Evolutionary conservation across 2,888 invertebrate species (phyloP).

Genomic region (Philhelius pedissequus): DNA sequence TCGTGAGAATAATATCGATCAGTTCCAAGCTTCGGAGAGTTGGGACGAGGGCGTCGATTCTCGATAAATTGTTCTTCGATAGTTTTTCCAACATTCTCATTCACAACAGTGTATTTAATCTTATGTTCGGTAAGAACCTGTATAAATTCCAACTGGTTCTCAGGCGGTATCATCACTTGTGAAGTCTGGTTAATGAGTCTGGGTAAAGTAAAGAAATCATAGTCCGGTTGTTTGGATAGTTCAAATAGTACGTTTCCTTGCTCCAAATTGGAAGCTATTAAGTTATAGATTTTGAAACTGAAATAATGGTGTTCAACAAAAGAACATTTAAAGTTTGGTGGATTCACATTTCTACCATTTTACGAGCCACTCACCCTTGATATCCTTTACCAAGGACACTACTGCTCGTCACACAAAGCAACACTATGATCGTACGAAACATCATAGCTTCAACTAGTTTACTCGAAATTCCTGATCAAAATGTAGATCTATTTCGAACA

Average conservation of each 20-base stretch:
- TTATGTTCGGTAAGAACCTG: constrained; percentile 57
- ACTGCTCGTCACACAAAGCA: constrained; percentile 28
- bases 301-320: neutral
- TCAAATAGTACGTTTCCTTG: constrained; percentile 70
- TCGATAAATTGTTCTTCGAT: constrained; percentile 71
- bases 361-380: constrained; percentile 70
- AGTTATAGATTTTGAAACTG: constrained; percentile 74
- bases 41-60: constrained; percentile 66
- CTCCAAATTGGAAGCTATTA: constrained; percentile 33
- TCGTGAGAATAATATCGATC: constrained; percentile 73
- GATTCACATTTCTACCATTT: too few species aligned
- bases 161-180: constrained; percentile 72
- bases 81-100: constrained; percentile 71
- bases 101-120: constrained; percentile 69
- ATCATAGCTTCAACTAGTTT: neutral
- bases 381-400: constrained; percentile 58
- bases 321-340: too few species aligned
- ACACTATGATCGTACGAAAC: constrained; percentile 10
- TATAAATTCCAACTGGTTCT: constrained; percentile 69
- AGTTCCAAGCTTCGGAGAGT: constrained; percentile 69
- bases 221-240: constrained; percentile 70
- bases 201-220: constrained; percentile 72
- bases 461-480: neutral
- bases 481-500: neutral
- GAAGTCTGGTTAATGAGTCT: constrained; percentile 69